Percentiles rank a stretch among this genome's conserved stretches.
Conservation (phyloP, 2,113 vertebrate species). For the Suncus etruscus region DNA sequence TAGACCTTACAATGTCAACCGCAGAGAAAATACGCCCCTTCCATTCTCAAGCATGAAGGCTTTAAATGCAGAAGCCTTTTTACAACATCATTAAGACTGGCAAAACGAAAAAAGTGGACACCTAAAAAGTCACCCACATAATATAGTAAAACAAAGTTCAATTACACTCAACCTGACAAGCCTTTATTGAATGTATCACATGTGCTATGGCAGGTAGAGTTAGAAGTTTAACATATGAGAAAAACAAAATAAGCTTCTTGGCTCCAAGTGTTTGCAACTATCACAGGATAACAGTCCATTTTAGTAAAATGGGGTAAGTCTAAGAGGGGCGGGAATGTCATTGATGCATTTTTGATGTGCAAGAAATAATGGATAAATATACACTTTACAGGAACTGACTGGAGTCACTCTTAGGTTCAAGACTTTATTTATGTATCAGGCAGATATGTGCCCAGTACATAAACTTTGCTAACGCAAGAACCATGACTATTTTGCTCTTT, state of each 20-base stretch:
- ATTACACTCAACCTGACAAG: conserved; percentile 33
- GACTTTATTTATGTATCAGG: not conserved
- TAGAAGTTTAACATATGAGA: conserved; percentile 1
- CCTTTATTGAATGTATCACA: conserved; percentile 50
- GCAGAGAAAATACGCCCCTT: conserved; percentile 55
- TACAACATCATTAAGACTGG: conserved; percentile 58
- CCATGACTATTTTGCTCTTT: not conserved
- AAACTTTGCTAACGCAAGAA: not conserved
- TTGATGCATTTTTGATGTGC: not conserved
- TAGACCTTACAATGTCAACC: conserved; percentile 61
- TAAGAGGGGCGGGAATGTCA: conserved; percentile 14
- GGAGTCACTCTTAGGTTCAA: not conserved
- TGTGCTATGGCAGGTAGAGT: not conserved
- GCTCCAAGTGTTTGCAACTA: not conserved
- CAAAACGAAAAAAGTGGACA: conserved; percentile 36
- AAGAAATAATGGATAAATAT: conserved; percentile 28
- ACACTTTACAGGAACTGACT: not conserved
- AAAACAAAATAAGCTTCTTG: conserved; percentile 39
- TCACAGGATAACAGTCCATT: not conserved
- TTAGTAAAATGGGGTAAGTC: not conserved
- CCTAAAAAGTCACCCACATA: conserved; percentile 44
- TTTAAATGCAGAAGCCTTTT: conserved; percentile 55
- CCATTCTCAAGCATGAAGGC: conserved; percentile 59
- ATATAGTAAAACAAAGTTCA: conserved; percentile 30
- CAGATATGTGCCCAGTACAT: not conserved